Evolutionary conservation across 2,888 invertebrate species (phyloP), one percentile per base, ranked within the genome.

Genomic region (Hymenopus coronatus): DNA sequence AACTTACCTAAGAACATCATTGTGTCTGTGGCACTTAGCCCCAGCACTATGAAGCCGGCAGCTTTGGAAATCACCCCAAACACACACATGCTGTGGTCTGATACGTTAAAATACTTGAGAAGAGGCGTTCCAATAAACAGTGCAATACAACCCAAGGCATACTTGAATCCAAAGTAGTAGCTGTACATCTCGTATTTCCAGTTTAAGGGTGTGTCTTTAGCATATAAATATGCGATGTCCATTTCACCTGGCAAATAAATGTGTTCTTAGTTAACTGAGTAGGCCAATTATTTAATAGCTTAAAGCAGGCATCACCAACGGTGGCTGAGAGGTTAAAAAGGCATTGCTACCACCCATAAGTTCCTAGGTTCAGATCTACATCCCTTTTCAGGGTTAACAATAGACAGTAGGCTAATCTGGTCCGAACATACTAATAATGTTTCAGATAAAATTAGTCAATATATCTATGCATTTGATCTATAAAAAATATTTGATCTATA

Each of bases 141-240:
- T 2, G 88, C 85, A 12, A 88, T 54, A 9, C 88, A 89, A 12
- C 88, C 90, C 82, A 90, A 30, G 4, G 89, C 89, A 81, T 89
- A 89, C 85, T 90, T 90, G 28, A 90, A 40, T 14, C 90, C 90
- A 85, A 88, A 89, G 83, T 90, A 92, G 89, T 92, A 92, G 1
- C 93, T 93, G 90, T 92, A 93, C 9, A 91, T 91, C 27, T 92
- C 91, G 90, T 92, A 92, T 7, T 91, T 91, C 92, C 93, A 93
- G 14, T 90, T 90, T 82, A 93, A 91, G 0, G 93, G 93, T 27
- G 92, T 92, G 84, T 92, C 92, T 88, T 92, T 92, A 9, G 93
- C 92, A 90, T 92, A 94, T 84, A 94, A 91, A 89, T 93, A 92
- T 0, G 93, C 91, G 2, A 93, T 92, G 89, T 93, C 93, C 90